phyloP scores from a whole-genome alignment of 2,888 invertebrate species.

The Ernsta delagoae region DNA sequence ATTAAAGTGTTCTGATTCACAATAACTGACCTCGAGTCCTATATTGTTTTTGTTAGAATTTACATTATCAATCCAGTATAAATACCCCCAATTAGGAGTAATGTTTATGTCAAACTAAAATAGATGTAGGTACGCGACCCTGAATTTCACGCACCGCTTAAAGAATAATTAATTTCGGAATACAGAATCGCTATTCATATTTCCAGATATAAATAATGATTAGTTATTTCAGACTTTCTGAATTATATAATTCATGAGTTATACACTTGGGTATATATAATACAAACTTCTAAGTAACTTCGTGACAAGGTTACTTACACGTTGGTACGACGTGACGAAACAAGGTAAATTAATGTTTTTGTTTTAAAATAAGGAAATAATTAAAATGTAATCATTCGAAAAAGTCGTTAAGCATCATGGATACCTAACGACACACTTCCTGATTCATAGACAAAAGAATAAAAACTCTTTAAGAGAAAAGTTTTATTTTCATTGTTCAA shows the following conservation, averaged over 20 bases:
- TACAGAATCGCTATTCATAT: neutral
- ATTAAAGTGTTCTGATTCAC: neutral
- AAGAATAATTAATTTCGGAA: slow-evolving; percentile 42
- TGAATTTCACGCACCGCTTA: slow-evolving; percentile 3
- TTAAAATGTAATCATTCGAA: neutral
- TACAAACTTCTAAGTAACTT: neutral
- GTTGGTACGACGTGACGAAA: neutral
- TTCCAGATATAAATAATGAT: neutral
- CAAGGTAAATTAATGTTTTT: slow-evolving; percentile 4
- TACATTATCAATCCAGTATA: neutral
- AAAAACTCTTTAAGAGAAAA: neutral
- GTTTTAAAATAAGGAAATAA: slow-evolving; percentile 5
- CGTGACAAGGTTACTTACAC: neutral
- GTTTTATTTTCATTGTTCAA: neutral
- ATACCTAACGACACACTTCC: neutral
- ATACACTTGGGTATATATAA: neutral
- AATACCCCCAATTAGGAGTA: neutral
- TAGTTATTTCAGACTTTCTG: neutral
- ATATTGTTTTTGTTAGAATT: neutral
- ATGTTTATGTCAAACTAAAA: slow-evolving; percentile 5
- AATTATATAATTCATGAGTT: neutral
- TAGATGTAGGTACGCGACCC: slow-evolving; percentile 17
- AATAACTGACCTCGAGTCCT: neutral
- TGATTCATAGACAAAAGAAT: neutral
- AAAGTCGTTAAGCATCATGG: neutral